These are phyloP conservation scores for Numenius phaeopus DNA, from an alignment of 2,797 vertebrate species.

Conservation along the genomic window DNA sequence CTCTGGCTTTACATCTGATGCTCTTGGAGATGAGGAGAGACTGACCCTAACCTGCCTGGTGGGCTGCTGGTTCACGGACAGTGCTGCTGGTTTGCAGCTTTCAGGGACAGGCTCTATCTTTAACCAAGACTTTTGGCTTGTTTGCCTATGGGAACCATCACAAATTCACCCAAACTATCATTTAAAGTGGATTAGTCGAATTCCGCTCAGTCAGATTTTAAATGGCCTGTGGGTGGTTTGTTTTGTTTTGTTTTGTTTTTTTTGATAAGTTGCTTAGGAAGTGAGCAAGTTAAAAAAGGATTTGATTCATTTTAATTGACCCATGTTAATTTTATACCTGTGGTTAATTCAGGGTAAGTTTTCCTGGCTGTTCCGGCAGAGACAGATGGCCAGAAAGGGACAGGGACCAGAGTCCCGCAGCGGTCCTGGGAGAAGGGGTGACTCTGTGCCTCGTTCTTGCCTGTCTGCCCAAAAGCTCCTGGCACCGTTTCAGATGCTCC, in stretches of 20 bases:
- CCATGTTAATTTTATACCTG: neutral
- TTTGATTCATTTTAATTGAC: neutral
- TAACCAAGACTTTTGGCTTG: neutral
- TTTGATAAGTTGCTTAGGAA: neutral
- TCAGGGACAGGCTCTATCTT: neutral
- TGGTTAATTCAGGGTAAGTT: neutral
- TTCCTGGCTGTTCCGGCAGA: neutral
- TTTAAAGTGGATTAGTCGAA: neutral
- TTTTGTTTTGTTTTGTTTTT: neutral
- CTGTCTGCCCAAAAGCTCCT: neutral
- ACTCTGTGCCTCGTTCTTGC: neutral
- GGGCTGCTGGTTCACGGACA: neutral
- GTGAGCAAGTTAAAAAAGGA: neutral
- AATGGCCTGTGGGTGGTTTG: neutral
- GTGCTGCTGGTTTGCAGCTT: neutral
- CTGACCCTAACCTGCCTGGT: rapidly evolving
- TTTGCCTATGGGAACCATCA: neutral
- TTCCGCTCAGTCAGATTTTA: neutral
- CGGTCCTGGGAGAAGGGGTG: neutral
- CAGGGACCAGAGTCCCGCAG: neutral
- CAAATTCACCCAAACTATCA: neutral
- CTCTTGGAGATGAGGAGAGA: neutral
- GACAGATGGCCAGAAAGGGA: neutral
- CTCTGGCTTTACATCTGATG: neutral
- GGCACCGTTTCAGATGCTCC: neutral